Evolutionary conservation across 2,797 vertebrate species (phyloP), one percentile per base, ranked within the genome.

Genomic region (Moxostoma hubbsi): DNA sequence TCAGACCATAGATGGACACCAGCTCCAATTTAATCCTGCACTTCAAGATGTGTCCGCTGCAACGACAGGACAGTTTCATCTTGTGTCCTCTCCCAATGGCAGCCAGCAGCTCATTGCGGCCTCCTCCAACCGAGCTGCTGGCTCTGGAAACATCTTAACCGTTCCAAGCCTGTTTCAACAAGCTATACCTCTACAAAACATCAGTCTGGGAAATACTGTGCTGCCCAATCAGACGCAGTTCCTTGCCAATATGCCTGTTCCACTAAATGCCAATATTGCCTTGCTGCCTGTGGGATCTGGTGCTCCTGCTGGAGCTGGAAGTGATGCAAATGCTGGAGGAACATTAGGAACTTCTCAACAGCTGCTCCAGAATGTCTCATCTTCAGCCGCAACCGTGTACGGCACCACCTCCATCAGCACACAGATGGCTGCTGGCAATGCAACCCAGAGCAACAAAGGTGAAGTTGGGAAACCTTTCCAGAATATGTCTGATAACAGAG

Each of bases 191-290:
- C 93, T 99, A 69, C 98, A 98, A 87, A 96, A 96, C 49, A 90
- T 96, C 76, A 95, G 95, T 64, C 81, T 98, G 78, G 89, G 95
- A 77, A 97, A 95, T 85, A 91, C 94, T 1, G 80, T 96, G 74
- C 93, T 99, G 88, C 96, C 96, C 9, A 97, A 95, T 89, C 98
- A 98, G 88, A 91, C 94, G 10, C 97, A 97, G 83, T 98, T 98
- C 58, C 91, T 99, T 86, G 93, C 97, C 80, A 99, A 98, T 67
- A 95, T 99, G 91, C 97, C 97, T 0, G 89, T 98, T 85, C 95
- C 96, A 10, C 93, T 98, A 5, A 98, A 98, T 24, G 97, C 97
- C 79, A 98, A 98, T 89, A 97, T 98, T 89, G 97, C 98, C 2
- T 86, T 99, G 86, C 89, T 99, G 85, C 97, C 98, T 0, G 94